Percentiles rank a stretch among this genome's conserved stretches.
These are phyloP conservation scores for Rhinichthys klamathensis DNA, from an alignment of 2,113 vertebrate genomes.

Conservation along the genomic window DNA sequence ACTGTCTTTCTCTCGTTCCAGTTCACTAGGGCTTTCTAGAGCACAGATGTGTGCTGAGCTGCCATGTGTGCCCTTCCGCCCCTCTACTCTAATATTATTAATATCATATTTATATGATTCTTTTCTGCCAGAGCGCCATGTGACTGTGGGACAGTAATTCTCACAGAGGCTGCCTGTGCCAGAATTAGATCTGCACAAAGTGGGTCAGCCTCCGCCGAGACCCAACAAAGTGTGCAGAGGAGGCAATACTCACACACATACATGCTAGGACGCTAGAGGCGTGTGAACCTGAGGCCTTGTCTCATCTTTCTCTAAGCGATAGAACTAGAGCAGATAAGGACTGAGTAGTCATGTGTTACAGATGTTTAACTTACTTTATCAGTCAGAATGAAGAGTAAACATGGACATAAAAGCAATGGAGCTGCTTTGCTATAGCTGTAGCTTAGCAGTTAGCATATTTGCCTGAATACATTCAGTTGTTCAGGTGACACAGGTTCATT, in stretches of 20 bases:
- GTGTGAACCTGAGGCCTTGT: conserved; percentile 4
- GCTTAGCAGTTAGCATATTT: conserved; percentile 10
- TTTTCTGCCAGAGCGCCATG: conserved; percentile 33
- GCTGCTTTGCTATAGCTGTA: background rate
- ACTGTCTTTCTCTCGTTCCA: background rate
- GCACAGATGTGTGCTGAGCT: conserved; percentile 9
- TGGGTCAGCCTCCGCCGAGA: conserved; percentile 49
- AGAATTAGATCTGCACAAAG: conserved; percentile 52
- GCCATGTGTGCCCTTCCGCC: background rate
- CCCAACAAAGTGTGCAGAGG: conserved; percentile 1
- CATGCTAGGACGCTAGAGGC: background rate
- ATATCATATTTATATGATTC: conserved; percentile 42
- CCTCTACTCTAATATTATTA: conserved; percentile 29
- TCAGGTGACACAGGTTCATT: too few relatives aligned
- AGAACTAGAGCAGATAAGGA: conserved; percentile 11
- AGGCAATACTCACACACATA: conserved; percentile 32
- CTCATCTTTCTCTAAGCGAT: background rate
- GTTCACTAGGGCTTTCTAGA: conserved; percentile 9
- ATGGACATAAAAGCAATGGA: background rate
- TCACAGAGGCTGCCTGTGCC: conserved; percentile 37
- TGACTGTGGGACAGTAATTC: conserved; percentile 36
- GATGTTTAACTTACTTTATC: background rate
- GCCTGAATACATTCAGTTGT: too few relatives aligned
- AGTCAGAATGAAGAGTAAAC: background rate
- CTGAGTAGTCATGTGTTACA: background rate